Conservation (phyloP, 2,888 invertebrate genomes). For the Dyspetes luteomarginatus region DNA sequence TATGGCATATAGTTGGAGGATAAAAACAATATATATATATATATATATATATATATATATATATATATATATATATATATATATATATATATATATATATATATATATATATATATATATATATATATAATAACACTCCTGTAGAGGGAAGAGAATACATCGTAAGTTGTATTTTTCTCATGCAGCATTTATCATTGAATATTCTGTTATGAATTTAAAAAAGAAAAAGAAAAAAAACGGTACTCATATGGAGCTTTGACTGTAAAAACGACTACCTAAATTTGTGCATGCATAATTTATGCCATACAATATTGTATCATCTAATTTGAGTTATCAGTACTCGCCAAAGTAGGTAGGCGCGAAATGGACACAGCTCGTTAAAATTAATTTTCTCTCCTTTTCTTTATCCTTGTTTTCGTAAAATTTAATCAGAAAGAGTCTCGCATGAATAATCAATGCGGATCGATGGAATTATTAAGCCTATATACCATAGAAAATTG, state of each 20-base stretch:
- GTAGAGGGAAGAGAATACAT: slow-evolving; percentile 13
- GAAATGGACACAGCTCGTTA: too few species aligned
- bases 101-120: background rate
- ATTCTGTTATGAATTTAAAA: slow-evolving; percentile 4
- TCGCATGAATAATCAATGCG: background rate
- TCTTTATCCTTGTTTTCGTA: slow-evolving; percentile 16
- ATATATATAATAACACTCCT: slow-evolving; percentile 32
- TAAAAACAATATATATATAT: background rate
- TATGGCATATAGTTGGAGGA: slow-evolving; percentile 3
- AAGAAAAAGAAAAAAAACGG: background rate
- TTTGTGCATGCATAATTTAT: too few species aligned
- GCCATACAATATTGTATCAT: too few species aligned
- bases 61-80: background rate
- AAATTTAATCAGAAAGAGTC: background rate
- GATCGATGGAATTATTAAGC: background rate
- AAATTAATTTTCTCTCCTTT: background rate
- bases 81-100: too few species aligned
- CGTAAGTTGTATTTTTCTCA: slow-evolving; percentile 27
- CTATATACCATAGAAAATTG: too few species aligned
- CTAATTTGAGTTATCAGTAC: too few species aligned
- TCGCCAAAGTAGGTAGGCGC: too few species aligned
- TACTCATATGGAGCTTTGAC: slow-evolving; percentile 4
- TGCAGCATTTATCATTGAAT: slow-evolving; percentile 19
- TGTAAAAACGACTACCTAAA: slow-evolving; percentile 1
- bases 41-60: too few species aligned